Base-by-base conservation (phyloP, 1,140 invertebrate species). In the Hypsibius dujardini region DNA sequence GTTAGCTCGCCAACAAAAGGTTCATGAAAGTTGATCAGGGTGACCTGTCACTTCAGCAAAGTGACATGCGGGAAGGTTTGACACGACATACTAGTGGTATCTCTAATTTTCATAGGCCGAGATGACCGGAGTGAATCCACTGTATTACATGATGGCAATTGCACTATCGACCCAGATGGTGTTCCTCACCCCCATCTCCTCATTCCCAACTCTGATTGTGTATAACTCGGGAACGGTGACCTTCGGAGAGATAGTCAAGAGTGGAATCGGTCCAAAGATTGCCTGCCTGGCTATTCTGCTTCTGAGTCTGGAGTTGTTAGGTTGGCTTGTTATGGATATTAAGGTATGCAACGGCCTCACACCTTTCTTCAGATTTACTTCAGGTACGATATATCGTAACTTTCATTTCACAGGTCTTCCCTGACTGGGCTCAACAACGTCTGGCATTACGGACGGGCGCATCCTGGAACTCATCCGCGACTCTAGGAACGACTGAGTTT, bases 141-240 rank as follows among this genome's bases (percentile, higher is more conserved):
- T 56, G 50, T 56, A 56, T 56, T 56, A 56, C 50, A 56, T 56
- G 50, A 56, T 56, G 7, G 50, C 50, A 56, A 56, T 56, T 56
- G 50, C n/a, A 7, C 50, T 56, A 56, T 56, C 50, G 7, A 56
- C 7, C 50, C 50, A 56, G n/a, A 56, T 56, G 50, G 7, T n/a
- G 7, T 56, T 56, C n/a, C 50, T 56, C 7, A 56, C 50, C 7
- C 50, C 50, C 50, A 56, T 56, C 50, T 56, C 50, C 7, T 56
- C 50, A 12, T 56, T 56, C 50, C 50, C 50, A 7, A 56, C 50
- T 56, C 50, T 56, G 50, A n/a, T 56, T 7, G 50, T 56, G 50
- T 56, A 56, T n/a, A n/a, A n/a, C n/a, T 7, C 50, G 7, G 50
- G 50, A 7, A 56, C 50, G 50, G 50, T 56, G 50, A 7, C 7